Conservation (phyloP, 2,797 vertebrate genomes). For the Salarias fasciatus region DNA sequence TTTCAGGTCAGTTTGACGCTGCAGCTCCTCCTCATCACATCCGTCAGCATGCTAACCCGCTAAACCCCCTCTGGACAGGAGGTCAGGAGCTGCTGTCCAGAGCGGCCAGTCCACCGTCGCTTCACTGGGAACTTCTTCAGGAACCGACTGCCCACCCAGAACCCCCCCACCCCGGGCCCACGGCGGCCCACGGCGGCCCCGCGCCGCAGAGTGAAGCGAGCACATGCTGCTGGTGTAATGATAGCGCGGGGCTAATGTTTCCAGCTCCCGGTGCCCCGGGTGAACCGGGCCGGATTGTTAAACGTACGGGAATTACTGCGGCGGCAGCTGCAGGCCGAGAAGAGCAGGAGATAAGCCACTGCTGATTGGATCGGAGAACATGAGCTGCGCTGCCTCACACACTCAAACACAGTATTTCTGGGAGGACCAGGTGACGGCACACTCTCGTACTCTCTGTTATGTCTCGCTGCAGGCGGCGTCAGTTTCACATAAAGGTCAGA, state of each 20-base stretch:
- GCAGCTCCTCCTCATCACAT: too few species aligned
- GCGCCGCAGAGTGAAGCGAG: constrained; percentile 36
- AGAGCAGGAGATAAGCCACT: constrained; percentile 77
- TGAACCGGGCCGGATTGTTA: constrained; percentile 63
- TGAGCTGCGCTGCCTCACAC: constrained; percentile 62
- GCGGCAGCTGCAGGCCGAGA: constrained; percentile 79
- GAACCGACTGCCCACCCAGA: too few species aligned
- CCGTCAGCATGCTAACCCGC: too few species aligned
- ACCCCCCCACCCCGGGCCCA: too few species aligned
- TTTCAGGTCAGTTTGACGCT: too few species aligned
- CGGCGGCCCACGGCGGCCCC: constrained; percentile 50
- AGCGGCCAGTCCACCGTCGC: too few species aligned
- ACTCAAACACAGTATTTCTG: constrained; percentile 63
- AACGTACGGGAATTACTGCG: constrained; percentile 69
- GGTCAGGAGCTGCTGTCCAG: too few species aligned
- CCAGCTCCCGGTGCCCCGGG: constrained; percentile 52
- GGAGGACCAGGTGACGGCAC: constrained; percentile 37
- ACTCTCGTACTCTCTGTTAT: constrained; percentile 51
- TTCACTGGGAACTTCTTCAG: too few species aligned
- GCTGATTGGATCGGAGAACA: constrained; percentile 80
- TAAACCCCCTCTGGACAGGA: too few species aligned
- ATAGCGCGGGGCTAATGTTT: constrained; percentile 67
- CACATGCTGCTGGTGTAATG: constrained; percentile 64
- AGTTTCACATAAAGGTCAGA: constrained; percentile 60
- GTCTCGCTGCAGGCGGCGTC: constrained; percentile 48